A percentile compares a stretch with the other conserved stretches of the same genome.
Conservation (phyloP, 1,140 invertebrate species). For the Magallana gigas region DNA sequence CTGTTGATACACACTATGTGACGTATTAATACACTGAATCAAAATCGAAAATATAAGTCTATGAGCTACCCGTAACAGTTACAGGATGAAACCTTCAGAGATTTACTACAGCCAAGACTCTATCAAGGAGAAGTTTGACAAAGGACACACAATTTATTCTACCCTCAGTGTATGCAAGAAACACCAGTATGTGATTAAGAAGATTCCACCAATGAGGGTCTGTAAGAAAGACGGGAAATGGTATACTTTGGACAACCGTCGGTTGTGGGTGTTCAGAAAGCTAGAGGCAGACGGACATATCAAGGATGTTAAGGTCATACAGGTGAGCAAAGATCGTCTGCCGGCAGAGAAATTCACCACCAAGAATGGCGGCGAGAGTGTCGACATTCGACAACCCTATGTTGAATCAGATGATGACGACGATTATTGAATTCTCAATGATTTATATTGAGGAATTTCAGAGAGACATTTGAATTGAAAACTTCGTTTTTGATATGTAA, state of each 20-base stretch:
- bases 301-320: constrained; percentile 27
- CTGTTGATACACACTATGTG: too few species aligned
- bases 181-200: constrained; percentile 11
- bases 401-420: neutral
- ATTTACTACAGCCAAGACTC: constrained; percentile 43
- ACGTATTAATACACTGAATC: too few species aligned
- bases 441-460: too few species aligned
- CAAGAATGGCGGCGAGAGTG: constrained; percentile 37
- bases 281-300: constrained; percentile 35
- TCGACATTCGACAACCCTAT: neutral
- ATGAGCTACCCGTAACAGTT: too few species aligned
- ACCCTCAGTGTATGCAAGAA: neutral
- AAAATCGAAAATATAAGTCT: too few species aligned
- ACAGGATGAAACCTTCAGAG: constrained; percentile 41
- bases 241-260: constrained; percentile 51
- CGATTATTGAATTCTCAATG: too few species aligned
- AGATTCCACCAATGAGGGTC: constrained; percentile 49
- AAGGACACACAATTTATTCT: constrained; percentile 28
- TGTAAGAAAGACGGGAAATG: constrained; percentile 49
- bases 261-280: constrained; percentile 53
- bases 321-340: neutral
- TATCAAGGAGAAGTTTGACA: constrained; percentile 38
- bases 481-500: too few species aligned
- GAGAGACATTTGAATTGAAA: too few species aligned
- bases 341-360: constrained; percentile 39